A percentile compares a stretch with the other conserved stretches of the same genome.
phyloP scores from a whole-genome alignment of 2,113 vertebrate genomes.

The Paradoxurus hermaphroditus region DNA sequence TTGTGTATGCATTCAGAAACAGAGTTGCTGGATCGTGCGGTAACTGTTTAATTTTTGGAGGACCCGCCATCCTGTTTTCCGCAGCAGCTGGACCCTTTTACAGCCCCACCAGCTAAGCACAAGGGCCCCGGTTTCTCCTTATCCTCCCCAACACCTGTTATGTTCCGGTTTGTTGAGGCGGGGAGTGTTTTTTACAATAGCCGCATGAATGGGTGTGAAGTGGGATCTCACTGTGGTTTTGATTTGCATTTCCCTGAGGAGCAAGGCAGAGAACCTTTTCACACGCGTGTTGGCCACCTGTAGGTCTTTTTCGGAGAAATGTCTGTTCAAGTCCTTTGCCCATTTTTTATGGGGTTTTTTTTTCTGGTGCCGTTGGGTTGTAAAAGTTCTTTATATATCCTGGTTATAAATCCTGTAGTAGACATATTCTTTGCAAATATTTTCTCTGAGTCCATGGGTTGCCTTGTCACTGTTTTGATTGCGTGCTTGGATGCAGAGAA shows the following conservation, averaged over 20 bases:
- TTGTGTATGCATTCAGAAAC: not conserved
- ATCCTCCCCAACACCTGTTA: not conserved
- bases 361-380: not conserved
- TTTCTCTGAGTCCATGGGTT: not conserved
- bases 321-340: not conserved
- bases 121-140: not conserved
- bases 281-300: not conserved
- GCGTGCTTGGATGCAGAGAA: not conserved
- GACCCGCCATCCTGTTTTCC: not conserved
- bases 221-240: not conserved
- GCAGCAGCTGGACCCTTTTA: no score
- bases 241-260: not conserved
- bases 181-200: not conserved
- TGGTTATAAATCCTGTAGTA: not conserved
- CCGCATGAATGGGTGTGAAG: not conserved
- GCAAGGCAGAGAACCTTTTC: not conserved
- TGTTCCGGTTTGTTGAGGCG: not conserved
- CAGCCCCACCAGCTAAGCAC: not conserved
- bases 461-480: not conserved
- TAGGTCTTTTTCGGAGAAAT: not conserved
- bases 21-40: not conserved
- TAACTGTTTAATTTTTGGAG: not conserved
- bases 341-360: not conserved
- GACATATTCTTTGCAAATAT: not conserved
- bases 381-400: not conserved